Base-by-base conservation (phyloP, 2,797 vertebrate species). In the Anisognathus igniventris region DNA sequence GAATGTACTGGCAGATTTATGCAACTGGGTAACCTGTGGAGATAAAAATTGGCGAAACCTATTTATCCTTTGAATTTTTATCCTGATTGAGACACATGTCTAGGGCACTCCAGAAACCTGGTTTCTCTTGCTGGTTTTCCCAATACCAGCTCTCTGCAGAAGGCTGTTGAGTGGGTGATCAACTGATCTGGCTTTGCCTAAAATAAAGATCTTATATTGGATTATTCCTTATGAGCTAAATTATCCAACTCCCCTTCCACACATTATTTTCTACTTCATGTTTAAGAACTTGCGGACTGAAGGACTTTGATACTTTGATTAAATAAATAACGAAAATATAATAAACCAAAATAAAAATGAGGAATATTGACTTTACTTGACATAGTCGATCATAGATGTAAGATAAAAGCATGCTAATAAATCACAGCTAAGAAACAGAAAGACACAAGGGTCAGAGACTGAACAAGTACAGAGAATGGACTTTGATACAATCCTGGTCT, bases 1-100 rank as follows among this genome's bases (percentile, higher is more conserved):
- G 6, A 78, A 61, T 57, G 6, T 30, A 45, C 18, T 35, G 47
- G 27, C 10, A 65, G n/a, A 81, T 93, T 77, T 73, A 65, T n/a
- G 42, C n/a, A 74, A 77, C 27, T n/a, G 20, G n/a, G 3, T 31
- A 62, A 71, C 1, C 1, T 23, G 12, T 35, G 24, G 20, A 60
- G 40, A 35, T 40, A 65, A 66, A 61, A 76, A 82, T 77, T 42
- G 14, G 4, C 19, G 57, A 47, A 86, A 82, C 1, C 4, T 54
- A 21, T 24, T 79, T 50, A 62, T 47, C 4, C 5, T 87, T 82
- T 66, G 50, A 33, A 51, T 85, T 70, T 42, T 77, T 74, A 44
- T 50, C 18, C 37, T 31, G 21, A 62, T 27, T 7, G 30, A 50
- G 15, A 58, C 5, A 12, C 0, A 0, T 12, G 37, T 53, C 22